Evolutionary conservation across 2,888 invertebrate species (phyloP).

Genomic region (Mesodorylaimus sp.): DNA sequence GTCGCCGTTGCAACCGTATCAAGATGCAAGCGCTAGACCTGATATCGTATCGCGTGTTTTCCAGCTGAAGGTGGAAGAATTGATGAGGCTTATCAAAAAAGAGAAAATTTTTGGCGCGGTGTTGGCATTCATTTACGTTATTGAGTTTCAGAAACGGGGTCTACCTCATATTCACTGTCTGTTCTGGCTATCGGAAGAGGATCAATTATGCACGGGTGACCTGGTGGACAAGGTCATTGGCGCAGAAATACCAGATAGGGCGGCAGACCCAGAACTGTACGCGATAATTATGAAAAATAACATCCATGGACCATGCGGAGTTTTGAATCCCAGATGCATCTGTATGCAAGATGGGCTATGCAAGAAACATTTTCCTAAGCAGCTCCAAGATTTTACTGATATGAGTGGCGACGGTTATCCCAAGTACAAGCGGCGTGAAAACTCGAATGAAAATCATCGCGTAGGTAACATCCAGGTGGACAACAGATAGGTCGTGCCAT

Average conservation of each 20-base stretch:
- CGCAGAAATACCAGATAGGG: slow-evolving; percentile 28
- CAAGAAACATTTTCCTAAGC: slow-evolving; percentile 7
- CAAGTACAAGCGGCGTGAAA: slow-evolving; percentile 1
- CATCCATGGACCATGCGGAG: too few relatives aligned
- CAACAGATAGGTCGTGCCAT: slow-evolving; percentile 11
- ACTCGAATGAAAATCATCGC: too few relatives aligned
- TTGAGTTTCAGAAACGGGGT: slow-evolving; percentile 28
- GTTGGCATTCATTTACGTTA: slow-evolving; percentile 15
- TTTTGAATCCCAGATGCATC: too few relatives aligned
- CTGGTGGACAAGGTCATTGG: slow-evolving; percentile 26
- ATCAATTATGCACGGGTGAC: slow-evolving; percentile 13
- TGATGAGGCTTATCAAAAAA: slow-evolving; percentile 17
- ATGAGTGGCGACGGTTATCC: not conserved
- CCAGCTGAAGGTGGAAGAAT: slow-evolving; percentile 16
- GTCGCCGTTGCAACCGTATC: slow-evolving; percentile 15
- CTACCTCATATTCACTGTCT: slow-evolving; percentile 24
- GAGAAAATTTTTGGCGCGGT: slow-evolving; percentile 16
- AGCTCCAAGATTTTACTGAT: not conserved
- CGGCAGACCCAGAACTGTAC: slow-evolving; percentile 19
- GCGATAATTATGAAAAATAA: too few relatives aligned
- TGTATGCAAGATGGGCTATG: slow-evolving; percentile 8
- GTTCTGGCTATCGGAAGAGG: slow-evolving; percentile 13
- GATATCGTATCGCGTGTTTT: slow-evolving; percentile 22
- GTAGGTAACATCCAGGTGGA: too few relatives aligned
- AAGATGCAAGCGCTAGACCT: slow-evolving; percentile 18